Percentiles rank a stretch among this genome's conserved stretches.
phyloP scores from a whole-genome alignment of 2,797 vertebrate species.

The Esox lucius region DNA sequence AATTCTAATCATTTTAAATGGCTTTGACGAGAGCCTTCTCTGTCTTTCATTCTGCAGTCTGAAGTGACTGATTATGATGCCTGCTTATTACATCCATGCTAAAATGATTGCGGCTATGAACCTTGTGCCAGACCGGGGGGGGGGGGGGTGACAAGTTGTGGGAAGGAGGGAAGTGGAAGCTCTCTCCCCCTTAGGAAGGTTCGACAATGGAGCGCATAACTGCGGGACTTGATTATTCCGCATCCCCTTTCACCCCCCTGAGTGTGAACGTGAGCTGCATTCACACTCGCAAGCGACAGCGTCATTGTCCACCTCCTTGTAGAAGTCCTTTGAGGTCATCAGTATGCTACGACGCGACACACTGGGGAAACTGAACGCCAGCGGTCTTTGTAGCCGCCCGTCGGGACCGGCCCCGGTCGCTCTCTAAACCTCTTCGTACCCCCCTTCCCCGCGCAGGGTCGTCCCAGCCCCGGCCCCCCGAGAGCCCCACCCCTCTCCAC shows the following conservation, averaged over 20 bases:
- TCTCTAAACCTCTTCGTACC: not conserved
- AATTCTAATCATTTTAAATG: no score
- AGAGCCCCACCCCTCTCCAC: constrained; percentile 38
- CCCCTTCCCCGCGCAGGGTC: constrained; percentile 47
- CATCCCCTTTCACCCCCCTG: not conserved
- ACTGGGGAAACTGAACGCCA: not conserved
- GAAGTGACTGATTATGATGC: not conserved
- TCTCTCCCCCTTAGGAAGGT: constrained; percentile 41
- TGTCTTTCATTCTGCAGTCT: no score
- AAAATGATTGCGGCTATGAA: no score
- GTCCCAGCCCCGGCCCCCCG: constrained; percentile 64
- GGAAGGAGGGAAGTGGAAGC: constrained; percentile 13
- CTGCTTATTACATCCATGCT: not conserved
- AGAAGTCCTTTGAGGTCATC: no score
- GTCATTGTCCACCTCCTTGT: no score
- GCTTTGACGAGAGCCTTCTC: no score
- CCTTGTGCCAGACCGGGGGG: not conserved
- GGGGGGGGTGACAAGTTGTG: not conserved
- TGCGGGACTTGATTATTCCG: constrained; percentile 56
- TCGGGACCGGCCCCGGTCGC: not conserved
- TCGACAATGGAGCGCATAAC: constrained; percentile 59
- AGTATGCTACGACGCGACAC: no score
- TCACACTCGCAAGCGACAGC: no score
- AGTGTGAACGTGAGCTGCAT: not conserved
- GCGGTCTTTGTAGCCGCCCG: not conserved